Conservation (phyloP, 2,113 vertebrate species). For the Pimephales promelas region DNA sequence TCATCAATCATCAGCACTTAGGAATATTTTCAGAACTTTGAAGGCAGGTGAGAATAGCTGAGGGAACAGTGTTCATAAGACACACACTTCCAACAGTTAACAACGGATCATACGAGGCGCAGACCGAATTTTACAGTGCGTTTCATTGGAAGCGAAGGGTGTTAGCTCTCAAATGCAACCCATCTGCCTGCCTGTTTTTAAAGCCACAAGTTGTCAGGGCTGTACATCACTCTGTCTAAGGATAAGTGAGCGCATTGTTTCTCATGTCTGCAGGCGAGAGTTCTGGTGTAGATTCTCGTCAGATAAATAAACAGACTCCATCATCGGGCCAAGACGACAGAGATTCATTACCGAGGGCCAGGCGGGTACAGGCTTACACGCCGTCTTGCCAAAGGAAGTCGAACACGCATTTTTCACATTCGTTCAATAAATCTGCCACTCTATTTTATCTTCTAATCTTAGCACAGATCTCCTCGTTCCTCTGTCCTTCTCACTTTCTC, state of each 20-base stretch:
- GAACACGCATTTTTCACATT: conserved; percentile 63
- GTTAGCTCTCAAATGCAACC: conserved; percentile 1
- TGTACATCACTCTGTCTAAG: conserved; percentile 47
- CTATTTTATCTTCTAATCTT: conserved; percentile 53
- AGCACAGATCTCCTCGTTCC: conserved; percentile 13
- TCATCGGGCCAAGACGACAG: conserved; percentile 59
- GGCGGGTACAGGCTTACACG: conserved; percentile 58
- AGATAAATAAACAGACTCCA: conserved; percentile 66
- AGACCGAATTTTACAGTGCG: neutral
- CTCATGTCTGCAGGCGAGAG: conserved; percentile 57
- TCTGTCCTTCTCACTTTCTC: neutral
- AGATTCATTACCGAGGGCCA: conserved; percentile 48
- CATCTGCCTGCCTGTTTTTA: conserved; percentile 20
- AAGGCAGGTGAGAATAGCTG: conserved; percentile 69
- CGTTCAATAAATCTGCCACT: conserved; percentile 69
- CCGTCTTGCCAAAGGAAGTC: conserved; percentile 64
- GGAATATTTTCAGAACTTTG: conserved; percentile 75
- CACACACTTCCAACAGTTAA: no score
- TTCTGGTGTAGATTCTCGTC: conserved; percentile 62
- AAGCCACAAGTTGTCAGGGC: conserved; percentile 59
- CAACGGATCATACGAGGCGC: neutral
- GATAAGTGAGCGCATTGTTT: conserved; percentile 61
- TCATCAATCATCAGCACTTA: conserved; percentile 79
- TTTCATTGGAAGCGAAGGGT: conserved; percentile 4
- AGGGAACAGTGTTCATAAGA: neutral